Percentiles rank a stretch among this genome's conserved stretches.
phyloP scores from a whole-genome alignment of 2,797 vertebrate species.

The Furcifer pardalis region DNA sequence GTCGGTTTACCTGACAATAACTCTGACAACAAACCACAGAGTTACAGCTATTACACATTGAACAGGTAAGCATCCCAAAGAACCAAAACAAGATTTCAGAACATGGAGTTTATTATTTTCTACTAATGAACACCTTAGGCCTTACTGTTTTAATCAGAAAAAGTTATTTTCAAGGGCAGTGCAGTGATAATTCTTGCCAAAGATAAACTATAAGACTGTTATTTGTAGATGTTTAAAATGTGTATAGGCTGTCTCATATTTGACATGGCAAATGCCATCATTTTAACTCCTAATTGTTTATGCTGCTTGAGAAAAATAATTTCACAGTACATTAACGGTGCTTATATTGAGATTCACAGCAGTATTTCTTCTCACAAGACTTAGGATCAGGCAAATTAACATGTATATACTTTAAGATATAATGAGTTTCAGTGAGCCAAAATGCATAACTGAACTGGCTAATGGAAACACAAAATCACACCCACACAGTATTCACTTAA shows the following conservation, averaged over 20 bases:
- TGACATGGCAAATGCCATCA: constrained; percentile 1
- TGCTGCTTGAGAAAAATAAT: constrained; percentile 57
- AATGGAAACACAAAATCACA: neutral
- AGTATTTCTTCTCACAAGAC: constrained; percentile 35
- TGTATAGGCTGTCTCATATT: constrained; percentile 7
- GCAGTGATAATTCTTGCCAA: neutral
- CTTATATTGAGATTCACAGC: constrained; percentile 57
- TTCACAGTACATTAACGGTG: constrained; percentile 62
- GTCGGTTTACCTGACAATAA: constrained; percentile 22
- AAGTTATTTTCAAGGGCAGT: constrained; percentile 37
- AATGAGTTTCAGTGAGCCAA: constrained; percentile 2
- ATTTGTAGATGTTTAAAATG: neutral
- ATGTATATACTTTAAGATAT: neutral
- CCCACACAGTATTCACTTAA: neutral
- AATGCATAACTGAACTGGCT: neutral
- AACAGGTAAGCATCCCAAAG: neutral
- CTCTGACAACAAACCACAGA: neutral
- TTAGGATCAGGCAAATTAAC: neutral
- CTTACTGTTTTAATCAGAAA: neutral
- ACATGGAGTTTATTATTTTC: neutral
- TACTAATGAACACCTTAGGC: neutral
- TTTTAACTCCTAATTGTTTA: constrained; percentile 58
- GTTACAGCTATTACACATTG: neutral
- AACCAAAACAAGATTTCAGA: neutral
- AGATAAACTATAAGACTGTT: constrained; percentile 9